Conservation (phyloP, 2,113 vertebrate species). For the Tetraodon nigroviridis region DNA sequence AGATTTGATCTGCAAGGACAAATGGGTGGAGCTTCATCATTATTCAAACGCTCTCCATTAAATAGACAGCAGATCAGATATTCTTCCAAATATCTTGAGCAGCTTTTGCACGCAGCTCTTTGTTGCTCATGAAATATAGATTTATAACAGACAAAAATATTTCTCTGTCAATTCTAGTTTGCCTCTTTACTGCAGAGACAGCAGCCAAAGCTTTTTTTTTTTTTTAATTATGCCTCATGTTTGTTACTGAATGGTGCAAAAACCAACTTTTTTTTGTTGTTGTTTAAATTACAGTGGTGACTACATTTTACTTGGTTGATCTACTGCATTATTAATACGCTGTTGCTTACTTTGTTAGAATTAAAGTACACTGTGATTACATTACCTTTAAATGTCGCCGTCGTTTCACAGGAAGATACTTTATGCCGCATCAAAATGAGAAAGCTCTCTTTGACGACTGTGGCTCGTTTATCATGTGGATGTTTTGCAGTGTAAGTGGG, state of each 20-base stretch:
- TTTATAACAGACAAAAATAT: conserved; percentile 17
- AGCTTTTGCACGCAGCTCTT: conserved; percentile 36
- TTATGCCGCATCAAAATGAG: too few species aligned
- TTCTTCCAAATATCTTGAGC: conserved; percentile 28
- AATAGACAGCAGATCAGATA: conserved; percentile 34
- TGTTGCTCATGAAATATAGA: conserved; percentile 42
- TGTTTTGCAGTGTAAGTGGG: conserved; percentile 1
- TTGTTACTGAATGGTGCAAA: not conserved
- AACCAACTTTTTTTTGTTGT: not conserved
- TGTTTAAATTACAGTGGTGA: too few species aligned
- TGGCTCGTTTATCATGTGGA: too few species aligned
- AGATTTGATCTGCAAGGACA: conserved; percentile 28
- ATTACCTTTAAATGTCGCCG: too few species aligned
- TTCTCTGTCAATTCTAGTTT: conserved; percentile 30
- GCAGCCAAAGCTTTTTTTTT: conserved; percentile 10
- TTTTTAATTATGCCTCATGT: not conserved
- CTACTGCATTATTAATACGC: too few species aligned
- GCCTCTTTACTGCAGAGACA: conserved; percentile 3
- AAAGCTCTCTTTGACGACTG: too few species aligned
- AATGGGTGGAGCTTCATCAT: conserved; percentile 12
- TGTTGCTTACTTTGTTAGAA: too few species aligned
- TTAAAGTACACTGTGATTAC: too few species aligned
- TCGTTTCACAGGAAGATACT: too few species aligned
- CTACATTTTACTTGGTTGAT: too few species aligned
- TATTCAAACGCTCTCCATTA: not conserved